Evolutionary conservation across 2,797 vertebrate species (phyloP), one percentile per base, ranked within the genome.

Genomic region (Spinus olivaceus): DNA sequence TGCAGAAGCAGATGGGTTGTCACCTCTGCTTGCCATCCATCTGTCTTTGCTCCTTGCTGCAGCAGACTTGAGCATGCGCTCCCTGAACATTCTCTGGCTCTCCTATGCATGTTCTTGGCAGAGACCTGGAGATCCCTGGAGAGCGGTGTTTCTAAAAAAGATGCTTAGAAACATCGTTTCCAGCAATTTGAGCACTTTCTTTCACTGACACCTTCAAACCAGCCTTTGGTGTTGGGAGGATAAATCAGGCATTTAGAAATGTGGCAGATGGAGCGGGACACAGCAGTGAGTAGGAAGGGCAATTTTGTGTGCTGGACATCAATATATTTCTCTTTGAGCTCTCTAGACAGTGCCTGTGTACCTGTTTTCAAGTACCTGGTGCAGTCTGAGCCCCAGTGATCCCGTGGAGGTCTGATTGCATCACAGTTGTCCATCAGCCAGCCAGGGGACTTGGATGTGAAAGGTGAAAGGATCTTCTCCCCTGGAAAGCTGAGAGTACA

Each of bases 11-110:
- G 82, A 77, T 82, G 76, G 82, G 79, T 81, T 92, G 57, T 86
- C 86, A 86, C 92, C 82, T 93, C 90, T 92, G 50, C 61, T 84
- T 90, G 69, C 57, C 51, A 72, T 73, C 78, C 90, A 74, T 88
- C 82, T 91, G 82, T 41, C 69, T 84, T 71, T 33, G 41, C 69
- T 81, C 72, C 72, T 90, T 3, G 1, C 61, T 76, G 90, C 88
- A 90, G 86, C 59, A 93, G 53, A 3, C 54, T 46, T 9, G 61
- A 71, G 50, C 4, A 5, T 78, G 57, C 1, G 3, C 72, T 72
- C 37, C 42, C 65, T 73, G 67, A 87, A 51, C 60, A 15, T 86
- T 76, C 86, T 53, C 94, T 94, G 83, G 19, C 90, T 96, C 77
- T 90, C 59, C 77, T 54, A 20, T 79, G 54, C 50, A 0, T 84